phyloP scores from a whole-genome alignment of 2,888 invertebrate species.

The Hetaerina titia region DNA sequence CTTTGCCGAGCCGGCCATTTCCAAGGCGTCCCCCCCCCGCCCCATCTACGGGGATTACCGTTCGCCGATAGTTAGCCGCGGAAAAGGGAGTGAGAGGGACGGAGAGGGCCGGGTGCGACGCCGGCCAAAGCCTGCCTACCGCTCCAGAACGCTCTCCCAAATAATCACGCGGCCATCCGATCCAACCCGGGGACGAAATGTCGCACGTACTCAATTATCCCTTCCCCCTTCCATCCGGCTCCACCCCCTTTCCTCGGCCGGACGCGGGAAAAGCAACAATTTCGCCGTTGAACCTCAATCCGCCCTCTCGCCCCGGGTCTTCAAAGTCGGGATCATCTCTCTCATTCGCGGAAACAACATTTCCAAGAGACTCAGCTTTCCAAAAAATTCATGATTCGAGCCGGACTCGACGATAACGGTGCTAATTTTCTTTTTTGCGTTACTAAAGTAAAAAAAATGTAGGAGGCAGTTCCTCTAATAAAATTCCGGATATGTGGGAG shows the following conservation, averaged over 20 bases:
- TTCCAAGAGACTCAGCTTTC: not conserved
- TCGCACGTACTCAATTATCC: conserved; percentile 37
- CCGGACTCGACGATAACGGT: not conserved
- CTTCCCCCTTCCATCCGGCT: not conserved
- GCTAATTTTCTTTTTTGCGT: not conserved
- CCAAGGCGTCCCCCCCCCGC: not conserved
- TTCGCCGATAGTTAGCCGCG: not conserved
- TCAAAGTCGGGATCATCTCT: not conserved
- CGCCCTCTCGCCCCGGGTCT: not conserved
- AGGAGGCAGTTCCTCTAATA: not conserved
- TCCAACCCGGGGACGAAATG: not conserved
- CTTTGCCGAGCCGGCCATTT: not conserved
- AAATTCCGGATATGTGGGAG: not conserved
- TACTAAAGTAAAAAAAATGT: not conserved
- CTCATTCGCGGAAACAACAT: not conserved
- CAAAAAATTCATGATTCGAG: not conserved
- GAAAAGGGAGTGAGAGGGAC: not conserved
- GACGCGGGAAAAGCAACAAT: not conserved
- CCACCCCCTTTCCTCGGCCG: not conserved
- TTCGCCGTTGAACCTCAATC: not conserved
- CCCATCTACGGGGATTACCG: not conserved
- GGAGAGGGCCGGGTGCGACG: not conserved
- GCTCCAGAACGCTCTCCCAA: conserved; percentile 26
- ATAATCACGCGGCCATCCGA: conserved; percentile 7
- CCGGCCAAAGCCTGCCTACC: not conserved